These are phyloP conservation scores for Oreonectes daqikongensis DNA, from an alignment of 2,797 vertebrate species.

Conservation along the genomic window DNA sequence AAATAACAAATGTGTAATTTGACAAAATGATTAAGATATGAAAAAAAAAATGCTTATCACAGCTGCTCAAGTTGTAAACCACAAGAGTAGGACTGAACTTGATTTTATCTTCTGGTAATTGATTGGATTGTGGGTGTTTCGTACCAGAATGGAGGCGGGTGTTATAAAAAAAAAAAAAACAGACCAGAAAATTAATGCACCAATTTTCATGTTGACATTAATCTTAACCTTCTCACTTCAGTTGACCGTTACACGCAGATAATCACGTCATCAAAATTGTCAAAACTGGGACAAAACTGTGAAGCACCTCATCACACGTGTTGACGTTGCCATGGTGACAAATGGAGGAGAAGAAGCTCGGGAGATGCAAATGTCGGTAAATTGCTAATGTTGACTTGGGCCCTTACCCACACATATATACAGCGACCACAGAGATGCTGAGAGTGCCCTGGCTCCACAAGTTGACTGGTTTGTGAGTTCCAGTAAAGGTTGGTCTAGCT, in stretches of 20 bases:
- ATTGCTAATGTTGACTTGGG: conserved; percentile 47
- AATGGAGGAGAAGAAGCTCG: conserved; percentile 45
- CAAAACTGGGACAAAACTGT: conserved; percentile 19
- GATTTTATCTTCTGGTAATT: neutral
- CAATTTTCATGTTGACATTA: neutral
- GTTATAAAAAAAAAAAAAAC: neutral
- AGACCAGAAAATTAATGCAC: neutral
- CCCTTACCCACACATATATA: conserved; percentile 44
- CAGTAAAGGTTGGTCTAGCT: conserved; percentile 73
- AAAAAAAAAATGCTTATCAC: no score
- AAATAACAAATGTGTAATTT: no score
- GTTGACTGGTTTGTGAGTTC: conserved; percentile 73
- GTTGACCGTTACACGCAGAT: neutral
- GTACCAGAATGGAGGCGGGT: neutral
- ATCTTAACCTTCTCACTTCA: neutral
- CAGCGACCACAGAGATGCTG: conserved; percentile 59
- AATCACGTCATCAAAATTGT: no score
- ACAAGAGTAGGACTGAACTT: neutral
- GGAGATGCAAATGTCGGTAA: conserved; percentile 41
- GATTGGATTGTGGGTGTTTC: neutral
- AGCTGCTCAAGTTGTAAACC: neutral
- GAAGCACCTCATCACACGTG: conserved; percentile 34
- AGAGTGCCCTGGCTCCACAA: conserved; percentile 52
- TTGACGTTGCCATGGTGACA: conserved; percentile 32
- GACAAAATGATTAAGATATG: no score